Evolutionary conservation across 2,797 vertebrate genomes (phyloP).

Genomic region (Cichlasoma orientale): DNA sequence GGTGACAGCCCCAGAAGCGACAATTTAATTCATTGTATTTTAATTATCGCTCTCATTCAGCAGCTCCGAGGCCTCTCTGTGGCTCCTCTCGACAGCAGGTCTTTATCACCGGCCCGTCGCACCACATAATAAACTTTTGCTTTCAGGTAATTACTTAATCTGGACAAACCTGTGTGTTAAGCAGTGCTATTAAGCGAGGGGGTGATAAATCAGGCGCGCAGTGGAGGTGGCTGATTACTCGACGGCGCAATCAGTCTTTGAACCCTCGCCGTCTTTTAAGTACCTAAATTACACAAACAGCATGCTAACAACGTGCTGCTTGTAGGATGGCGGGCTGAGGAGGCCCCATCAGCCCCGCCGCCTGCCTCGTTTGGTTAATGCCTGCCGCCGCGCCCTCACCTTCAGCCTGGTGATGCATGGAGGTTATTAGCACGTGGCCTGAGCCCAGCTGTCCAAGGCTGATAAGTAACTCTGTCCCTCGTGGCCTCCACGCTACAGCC

Average conservation of each 20-base stretch:
- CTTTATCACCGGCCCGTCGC: conserved; percentile 83
- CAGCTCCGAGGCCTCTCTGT: conserved; percentile 15
- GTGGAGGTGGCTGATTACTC: conserved; percentile 85
- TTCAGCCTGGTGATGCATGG: conserved; percentile 84
- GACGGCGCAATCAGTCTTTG: conserved; percentile 84
- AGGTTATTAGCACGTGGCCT: conserved; percentile 82
- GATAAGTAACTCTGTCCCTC: conserved; percentile 78
- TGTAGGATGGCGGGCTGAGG: conserved; percentile 47
- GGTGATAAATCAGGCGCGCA: conserved; percentile 87
- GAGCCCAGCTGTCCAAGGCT: conserved; percentile 81
- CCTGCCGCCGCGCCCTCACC: conserved; percentile 63
- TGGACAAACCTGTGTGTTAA: conserved; percentile 96
- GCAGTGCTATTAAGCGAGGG: conserved; percentile 88
- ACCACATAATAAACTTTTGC: conserved; percentile 92
- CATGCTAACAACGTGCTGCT: conserved; percentile 83
- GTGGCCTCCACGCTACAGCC: background rate
- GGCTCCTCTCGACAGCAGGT: conserved; percentile 65
- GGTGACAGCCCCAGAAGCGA: conserved; percentile 65
- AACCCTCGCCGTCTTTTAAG: conserved; percentile 83
- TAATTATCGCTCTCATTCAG: conserved; percentile 79
- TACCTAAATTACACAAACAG: conserved; percentile 87
- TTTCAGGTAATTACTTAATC: conserved; percentile 98
- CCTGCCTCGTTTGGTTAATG: conserved; percentile 74
- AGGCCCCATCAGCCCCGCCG: conserved; percentile 40
- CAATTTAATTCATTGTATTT: conserved; percentile 80